Conservation (phyloP, 2,113 vertebrate genomes). For the Trinectes maculatus region DNA sequence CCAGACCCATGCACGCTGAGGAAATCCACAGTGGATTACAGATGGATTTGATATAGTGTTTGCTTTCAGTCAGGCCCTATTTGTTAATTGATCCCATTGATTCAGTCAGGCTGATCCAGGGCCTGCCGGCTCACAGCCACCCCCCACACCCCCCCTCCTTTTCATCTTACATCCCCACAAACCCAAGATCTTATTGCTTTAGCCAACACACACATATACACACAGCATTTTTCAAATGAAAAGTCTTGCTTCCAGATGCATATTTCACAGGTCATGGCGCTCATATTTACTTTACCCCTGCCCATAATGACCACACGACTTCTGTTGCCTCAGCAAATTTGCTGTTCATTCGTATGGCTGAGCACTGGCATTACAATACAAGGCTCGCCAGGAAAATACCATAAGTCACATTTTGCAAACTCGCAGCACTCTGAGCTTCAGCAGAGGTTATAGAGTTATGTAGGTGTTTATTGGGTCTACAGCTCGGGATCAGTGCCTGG, state of each 20-base stretch:
- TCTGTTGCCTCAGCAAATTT: conserved; percentile 53
- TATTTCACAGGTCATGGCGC: conserved; percentile 53
- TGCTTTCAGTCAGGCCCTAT: conserved; percentile 36
- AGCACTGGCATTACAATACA: conserved; percentile 32
- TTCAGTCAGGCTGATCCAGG: conserved; percentile 63
- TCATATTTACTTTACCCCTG: conserved; percentile 40
- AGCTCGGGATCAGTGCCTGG: conserved; percentile 32
- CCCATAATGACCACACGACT: conserved; percentile 47
- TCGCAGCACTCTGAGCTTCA: conserved; percentile 2
- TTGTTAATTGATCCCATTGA: conserved; percentile 70
- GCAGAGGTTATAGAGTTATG: conserved; percentile 16
- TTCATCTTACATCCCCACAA: conserved; percentile 2
- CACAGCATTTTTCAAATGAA: conserved; percentile 6
- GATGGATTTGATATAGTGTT: conserved; percentile 67
- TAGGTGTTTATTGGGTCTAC: conserved; percentile 22
- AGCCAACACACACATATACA: conserved; percentile 1
- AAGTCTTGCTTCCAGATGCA: conserved; percentile 29
- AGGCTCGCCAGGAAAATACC: conserved; percentile 41
- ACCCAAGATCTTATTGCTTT: conserved; percentile 15
- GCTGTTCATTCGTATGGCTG: conserved; percentile 2
- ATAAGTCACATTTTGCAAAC: conserved; percentile 27
- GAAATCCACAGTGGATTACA: conserved; percentile 52
- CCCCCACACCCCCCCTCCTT: background rate
- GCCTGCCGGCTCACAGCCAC: conserved; percentile 16
- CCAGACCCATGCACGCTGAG: conserved; percentile 14